Base-by-base conservation (phyloP, 2,888 invertebrate genomes). In the Zygogramma bicolorata region DNA sequence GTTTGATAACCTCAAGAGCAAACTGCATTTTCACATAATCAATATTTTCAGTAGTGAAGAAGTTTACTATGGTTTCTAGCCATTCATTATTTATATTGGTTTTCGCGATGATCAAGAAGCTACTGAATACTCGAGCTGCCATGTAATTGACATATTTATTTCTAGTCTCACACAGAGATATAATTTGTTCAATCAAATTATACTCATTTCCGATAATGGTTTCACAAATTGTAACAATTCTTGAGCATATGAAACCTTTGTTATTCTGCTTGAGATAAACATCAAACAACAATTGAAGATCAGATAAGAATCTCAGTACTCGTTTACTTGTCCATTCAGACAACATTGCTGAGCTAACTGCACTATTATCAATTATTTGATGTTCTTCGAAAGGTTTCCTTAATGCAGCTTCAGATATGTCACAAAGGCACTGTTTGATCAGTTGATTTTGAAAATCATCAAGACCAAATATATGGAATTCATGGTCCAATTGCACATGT, bases 181-280 rank as follows among this genome's bases (percentile, higher is more conserved):
- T 92, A 68, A 96, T 92, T 87, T 95, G 94, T 80, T 95, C 94
- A 75, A 96, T 93, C 84, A 96, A 91, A 81, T 94, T 94, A 84
- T 94, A 93, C 84, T 94, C 93, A 85, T 95, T 95, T 68, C 93
- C 90, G 77, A 94, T 92, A 63, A 95, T 89, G 68, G 93, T 92
- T 83, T 95, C 94, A 86, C 95, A 95, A 20, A 95, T 92, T 79
- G 93, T 92, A 87, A 93, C 93, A 60, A 96, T 91, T 80, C 93
- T 91, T 46, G 93, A 92, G 86, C 96, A 96, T 86, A 96, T 94
- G 38, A 92, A 91, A 13, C 95, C 95, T 75, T 93, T 92, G 63
- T 92, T 91, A 81, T 95, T 95, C 85, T 96, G 96, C 84, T 95
- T 95, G 65, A 95, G 89, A 83, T 95, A 95, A 62, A 95, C 91